Evolutionary conservation across 2,888 invertebrate genomes (phyloP), one percentile per base, ranked within the genome.

Genomic region (Parnassius smintheus): DNA sequence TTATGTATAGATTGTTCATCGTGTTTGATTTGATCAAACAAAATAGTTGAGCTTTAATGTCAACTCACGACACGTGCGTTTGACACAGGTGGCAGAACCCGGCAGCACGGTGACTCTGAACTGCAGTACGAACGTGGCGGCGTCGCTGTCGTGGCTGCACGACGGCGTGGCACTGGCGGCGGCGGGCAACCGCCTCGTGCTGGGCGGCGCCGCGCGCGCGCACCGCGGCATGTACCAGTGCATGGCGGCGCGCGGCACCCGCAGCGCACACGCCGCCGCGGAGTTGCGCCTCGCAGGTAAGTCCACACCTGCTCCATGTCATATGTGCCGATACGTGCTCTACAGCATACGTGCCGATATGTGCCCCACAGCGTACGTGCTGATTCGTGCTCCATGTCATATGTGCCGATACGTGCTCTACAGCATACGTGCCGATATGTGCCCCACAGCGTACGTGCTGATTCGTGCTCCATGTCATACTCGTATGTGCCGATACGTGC

Each of bases 141-240:
- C 83, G 22, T 86, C 90, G 70, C 92, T 95, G 72, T 92, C 93
- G 75, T 95, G 95, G 96, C 82, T 94, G 76, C 94, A 94, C 88
- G 94, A 95, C 85, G 95, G 95, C 60, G 92, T 92, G 72, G 86
- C 93, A 63, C 87, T 94, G 72, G 89, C 72, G 59, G 69, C 71
- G 66, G 88, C 9, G 59, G 68, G 81, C 59, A 72, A 68, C 22
- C 68, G 71, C 65, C 81, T 88, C 41, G 65, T 68, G 67, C 65
- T 90, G 72, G 81, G 81, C 25, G 80, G 71, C 55, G 95, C 96
- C 46, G 92, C 94, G 58, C 93, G 96, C 68, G 93, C 94, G 62
- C 96, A 96, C 87, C 94, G 94, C 73, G 97, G 97, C 67, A 94
- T 96, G 91, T 97, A 97, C 91, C 97, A 97, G 87, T 97, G 97